Evolutionary conservation across 1,140 invertebrate genomes (phyloP).

Genomic region (Drosophila pruinosa): DNA sequence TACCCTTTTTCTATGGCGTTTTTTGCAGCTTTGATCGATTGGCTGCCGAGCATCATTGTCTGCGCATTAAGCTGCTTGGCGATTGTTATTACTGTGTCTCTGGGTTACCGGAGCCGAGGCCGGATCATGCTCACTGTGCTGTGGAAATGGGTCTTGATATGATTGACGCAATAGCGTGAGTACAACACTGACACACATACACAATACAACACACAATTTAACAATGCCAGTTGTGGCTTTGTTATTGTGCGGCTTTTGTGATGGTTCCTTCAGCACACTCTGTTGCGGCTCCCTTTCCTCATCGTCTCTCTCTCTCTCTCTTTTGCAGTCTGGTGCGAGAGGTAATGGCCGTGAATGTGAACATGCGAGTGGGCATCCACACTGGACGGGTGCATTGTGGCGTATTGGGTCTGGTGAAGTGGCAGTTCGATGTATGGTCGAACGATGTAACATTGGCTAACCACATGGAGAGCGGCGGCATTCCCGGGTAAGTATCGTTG

Average conservation of each 20-base stretch:
- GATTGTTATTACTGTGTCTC: slow-evolving; percentile 98
- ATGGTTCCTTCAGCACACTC: slow-evolving; percentile 8
- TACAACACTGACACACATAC: slow-evolving; percentile 7
- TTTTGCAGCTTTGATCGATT: slow-evolving; percentile 93
- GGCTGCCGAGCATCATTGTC: slow-evolving; percentile 94
- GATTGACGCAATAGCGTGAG: slow-evolving; percentile 98
- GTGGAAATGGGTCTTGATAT: slow-evolving; percentile 98
- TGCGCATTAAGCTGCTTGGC: slow-evolving; percentile 95
- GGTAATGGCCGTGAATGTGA: slow-evolving; percentile 95
- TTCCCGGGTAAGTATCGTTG: slow-evolving; percentile 89
- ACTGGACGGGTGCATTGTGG: slow-evolving; percentile 96
- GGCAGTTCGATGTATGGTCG: slow-evolving; percentile 96
- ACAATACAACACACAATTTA: slow-evolving; percentile 8
- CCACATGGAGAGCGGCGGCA: slow-evolving; percentile 97
- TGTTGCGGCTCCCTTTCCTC: neutral
- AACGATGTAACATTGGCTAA: slow-evolving; percentile 98
- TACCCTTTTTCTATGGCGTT: slow-evolving; percentile 10
- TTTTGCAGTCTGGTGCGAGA: slow-evolving; percentile 90
- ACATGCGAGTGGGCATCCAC: slow-evolving; percentile 98
- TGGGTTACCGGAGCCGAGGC: slow-evolving; percentile 92
- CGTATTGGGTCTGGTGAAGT: slow-evolving; percentile 92
- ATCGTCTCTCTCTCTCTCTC: neutral
- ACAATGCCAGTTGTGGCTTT: slow-evolving; percentile 46
- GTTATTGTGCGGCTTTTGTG: slow-evolving; percentile 35
- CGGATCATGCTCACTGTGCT: slow-evolving; percentile 96